Conservation (phyloP, 2,113 vertebrate species). For the Willisornis vidua region DNA sequence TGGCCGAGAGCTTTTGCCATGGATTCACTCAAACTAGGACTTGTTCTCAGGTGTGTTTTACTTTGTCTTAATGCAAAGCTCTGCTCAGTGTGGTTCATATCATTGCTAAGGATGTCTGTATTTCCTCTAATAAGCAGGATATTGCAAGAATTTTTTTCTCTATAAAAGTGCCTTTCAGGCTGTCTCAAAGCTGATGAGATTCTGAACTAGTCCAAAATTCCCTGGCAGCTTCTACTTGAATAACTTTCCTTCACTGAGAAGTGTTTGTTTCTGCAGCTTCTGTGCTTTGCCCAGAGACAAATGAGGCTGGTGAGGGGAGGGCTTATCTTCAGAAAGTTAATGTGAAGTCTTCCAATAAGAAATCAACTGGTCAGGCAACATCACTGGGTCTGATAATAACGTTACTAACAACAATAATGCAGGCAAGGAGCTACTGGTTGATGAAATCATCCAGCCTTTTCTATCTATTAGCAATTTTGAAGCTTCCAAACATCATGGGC, state of each 20-base stretch:
- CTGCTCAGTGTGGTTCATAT: not conserved
- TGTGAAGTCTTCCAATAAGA: not conserved
- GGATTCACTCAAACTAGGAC: not conserved
- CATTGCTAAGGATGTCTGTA: not conserved
- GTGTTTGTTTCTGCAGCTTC: not conserved
- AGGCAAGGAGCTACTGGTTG: not conserved
- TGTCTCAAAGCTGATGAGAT: not conserved
- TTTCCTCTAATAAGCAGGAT: not conserved
- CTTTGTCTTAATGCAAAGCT: not conserved
- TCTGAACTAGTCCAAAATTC: not conserved
- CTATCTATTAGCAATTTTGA: not conserved
- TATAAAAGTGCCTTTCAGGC: not conserved
- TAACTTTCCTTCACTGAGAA: not conserved
- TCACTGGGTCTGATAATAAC: not conserved
- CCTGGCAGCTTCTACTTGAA: not conserved
- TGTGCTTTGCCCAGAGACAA: not conserved
- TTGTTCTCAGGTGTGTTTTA: not conserved
- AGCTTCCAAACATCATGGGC: not conserved
- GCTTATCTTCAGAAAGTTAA: not conserved
- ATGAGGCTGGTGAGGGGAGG: not conserved
- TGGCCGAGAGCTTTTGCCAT: not conserved
- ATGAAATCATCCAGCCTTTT: not conserved
- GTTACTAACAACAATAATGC: not conserved
- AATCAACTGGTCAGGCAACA: not conserved
- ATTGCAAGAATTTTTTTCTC: not conserved